Evolutionary conservation across 2,113 vertebrate species (phyloP), one percentile per base, ranked within the genome.

Genomic region (Atractosteus spatula): DNA sequence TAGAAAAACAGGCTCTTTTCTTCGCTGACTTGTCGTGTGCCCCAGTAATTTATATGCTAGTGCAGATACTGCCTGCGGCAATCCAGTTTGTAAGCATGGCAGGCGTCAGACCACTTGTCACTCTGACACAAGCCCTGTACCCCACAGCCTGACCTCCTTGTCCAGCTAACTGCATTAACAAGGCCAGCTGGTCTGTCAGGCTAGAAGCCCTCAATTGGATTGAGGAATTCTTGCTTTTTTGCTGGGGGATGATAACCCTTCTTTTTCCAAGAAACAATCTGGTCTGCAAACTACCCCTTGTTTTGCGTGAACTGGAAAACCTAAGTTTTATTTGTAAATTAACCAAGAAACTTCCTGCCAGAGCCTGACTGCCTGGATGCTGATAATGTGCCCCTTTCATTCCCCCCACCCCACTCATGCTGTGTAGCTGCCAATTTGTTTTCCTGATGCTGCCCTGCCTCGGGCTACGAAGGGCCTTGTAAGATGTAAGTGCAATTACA

Each of bases 281-380:
- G 89, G 87, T 85, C 88, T 92, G 89, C 88, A 82, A 94, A 69
- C 76, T 74, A 88, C 81, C 86, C 85, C 84, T 90, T 91, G 94
- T 89, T 85, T 87, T 88, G 84, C 44, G 89, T 90, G 91, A 91
- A 91, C 92, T 92, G 91, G 94, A 96, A 93, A 44, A 65, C 89
- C 90, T 85, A 91, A 96, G 94, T 96, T 96, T 94, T 95, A 97
- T 96, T 96, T 96, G 93, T 94, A 96, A 96, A 96, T 95, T 95
- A 94, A 96, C 91, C 91, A 77, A 89, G 93, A 93, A 95, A 95
- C 94, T 93, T 96, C 92, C 92, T 94, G 93, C 91, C 90, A 92
- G 93, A 93, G 80, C 86, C 85, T 89, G 55, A 81, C 89, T 91
- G 91, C 93, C 93, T 93, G 89, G 87, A 92, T 89, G 55, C 74